A percentile compares a stretch with the other conserved stretches of the same genome.
phyloP scores from a whole-genome alignment of 1,140 invertebrate genomes.

The Heliconius eleuchia region DNA sequence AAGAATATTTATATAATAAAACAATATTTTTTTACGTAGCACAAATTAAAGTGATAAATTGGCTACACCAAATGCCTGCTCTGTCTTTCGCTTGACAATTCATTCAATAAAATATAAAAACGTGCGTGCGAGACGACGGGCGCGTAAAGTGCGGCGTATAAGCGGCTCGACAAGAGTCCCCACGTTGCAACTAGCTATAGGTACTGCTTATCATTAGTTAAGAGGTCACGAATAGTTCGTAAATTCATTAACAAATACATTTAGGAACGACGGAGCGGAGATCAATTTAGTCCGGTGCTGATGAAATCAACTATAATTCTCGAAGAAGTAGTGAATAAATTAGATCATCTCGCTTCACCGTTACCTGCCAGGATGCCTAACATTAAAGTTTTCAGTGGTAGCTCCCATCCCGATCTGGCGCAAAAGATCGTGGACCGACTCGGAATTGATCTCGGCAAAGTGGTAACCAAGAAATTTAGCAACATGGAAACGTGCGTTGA shows the following conservation, averaged over 20 bases:
- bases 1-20: no score
- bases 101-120: slow-evolving; percentile 69
- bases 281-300: slow-evolving; percentile 61
- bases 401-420: slow-evolving; percentile 97
- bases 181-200: slow-evolving; percentile 56
- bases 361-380: slow-evolving; percentile 91
- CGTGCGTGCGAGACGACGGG: slow-evolving; percentile 53
- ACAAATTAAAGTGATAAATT: slow-evolving; percentile 23
- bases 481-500: slow-evolving; percentile 99
- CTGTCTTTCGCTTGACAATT: slow-evolving; percentile 59
- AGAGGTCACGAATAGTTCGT: slow-evolving; percentile 58
- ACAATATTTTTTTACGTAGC: not conserved
- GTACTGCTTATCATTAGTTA: slow-evolving; percentile 61
- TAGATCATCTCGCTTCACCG: slow-evolving; percentile 65
- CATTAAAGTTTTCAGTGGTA: slow-evolving; percentile 99
- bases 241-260: not conserved
- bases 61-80: slow-evolving; percentile 36
- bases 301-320: slow-evolving; percentile 75
- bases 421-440: slow-evolving; percentile 97
- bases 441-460: slow-evolving; percentile 98
- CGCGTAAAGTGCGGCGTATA: slow-evolving; percentile 61
- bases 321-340: slow-evolving; percentile 77
- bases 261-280: slow-evolving; percentile 49
- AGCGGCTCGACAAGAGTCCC: slow-evolving; percentile 55
- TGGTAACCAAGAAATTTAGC: slow-evolving; percentile 99